A percentile compares a stretch with the other conserved stretches of the same genome.
These are phyloP conservation scores for Epinotia brunnichana DNA, from an alignment of 2,888 invertebrate genomes.

Conservation along the genomic window DNA sequence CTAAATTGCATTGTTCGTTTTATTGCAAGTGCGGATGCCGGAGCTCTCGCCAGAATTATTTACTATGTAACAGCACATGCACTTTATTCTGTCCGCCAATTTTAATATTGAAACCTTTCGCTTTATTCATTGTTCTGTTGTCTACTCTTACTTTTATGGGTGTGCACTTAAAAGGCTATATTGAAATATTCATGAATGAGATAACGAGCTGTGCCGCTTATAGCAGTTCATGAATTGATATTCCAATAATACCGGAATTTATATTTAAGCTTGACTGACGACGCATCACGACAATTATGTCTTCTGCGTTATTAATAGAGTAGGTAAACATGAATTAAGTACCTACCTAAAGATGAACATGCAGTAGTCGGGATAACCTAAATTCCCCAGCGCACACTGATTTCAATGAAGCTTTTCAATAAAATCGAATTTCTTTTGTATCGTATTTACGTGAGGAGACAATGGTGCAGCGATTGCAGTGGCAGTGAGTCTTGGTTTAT, in stretches of 20 bases:
- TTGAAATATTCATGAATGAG: slow-evolving; percentile 15
- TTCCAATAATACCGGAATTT: background rate
- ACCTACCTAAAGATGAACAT: background rate
- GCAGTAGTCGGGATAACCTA: background rate
- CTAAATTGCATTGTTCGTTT: slow-evolving; percentile 82
- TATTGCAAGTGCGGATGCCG: slow-evolving; percentile 77
- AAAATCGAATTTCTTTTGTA: slow-evolving; percentile 68
- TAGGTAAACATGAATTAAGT: no score
- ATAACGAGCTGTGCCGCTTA: slow-evolving; percentile 3
- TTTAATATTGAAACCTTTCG: slow-evolving; percentile 71
- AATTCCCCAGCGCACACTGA: background rate
- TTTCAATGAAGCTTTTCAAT: slow-evolving; percentile 21
- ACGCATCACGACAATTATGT: background rate
- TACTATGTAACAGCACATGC: slow-evolving; percentile 79
- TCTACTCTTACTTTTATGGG: slow-evolving; percentile 39
- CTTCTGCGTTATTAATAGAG: background rate
- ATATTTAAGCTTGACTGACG: background rate
- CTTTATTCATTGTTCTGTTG: slow-evolving; percentile 58
- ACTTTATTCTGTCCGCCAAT: slow-evolving; percentile 74
- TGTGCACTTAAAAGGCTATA: slow-evolving; percentile 12
- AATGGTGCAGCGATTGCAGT: slow-evolving; percentile 75
- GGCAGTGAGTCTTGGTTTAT: slow-evolving; percentile 65
- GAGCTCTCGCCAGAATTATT: slow-evolving; percentile 78
- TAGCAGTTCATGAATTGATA: background rate
- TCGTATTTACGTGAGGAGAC: slow-evolving; percentile 67